Conservation (phyloP, 1,140 invertebrate genomes). For the Dendrolimus punctatus region DNA sequence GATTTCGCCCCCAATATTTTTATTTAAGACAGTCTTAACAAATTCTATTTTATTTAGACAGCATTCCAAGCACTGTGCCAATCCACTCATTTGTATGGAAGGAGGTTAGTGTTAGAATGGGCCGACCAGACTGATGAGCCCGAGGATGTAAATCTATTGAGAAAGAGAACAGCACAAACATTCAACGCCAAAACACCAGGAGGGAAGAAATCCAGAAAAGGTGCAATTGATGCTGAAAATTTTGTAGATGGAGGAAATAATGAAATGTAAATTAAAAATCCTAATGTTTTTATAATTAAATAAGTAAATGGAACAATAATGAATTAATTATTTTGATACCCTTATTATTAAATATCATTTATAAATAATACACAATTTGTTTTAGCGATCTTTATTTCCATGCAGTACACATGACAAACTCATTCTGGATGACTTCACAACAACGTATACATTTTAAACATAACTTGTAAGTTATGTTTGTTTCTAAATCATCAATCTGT, state of each 20-base stretch:
- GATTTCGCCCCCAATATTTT: too few species aligned
- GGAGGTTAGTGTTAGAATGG: constrained; percentile 97
- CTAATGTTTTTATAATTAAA: neutral
- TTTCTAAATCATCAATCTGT: too few species aligned
- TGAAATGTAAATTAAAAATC: constrained; percentile 12
- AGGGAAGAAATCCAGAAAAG: constrained; percentile 71
- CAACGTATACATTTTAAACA: neutral
- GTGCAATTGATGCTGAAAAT: constrained; percentile 67
- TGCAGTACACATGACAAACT: too few species aligned
- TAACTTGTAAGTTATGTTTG: neutral
- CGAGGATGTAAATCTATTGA: constrained; percentile 84
- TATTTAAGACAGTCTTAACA: neutral
- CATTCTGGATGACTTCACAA: too few species aligned
- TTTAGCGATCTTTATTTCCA: too few species aligned
- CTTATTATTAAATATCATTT: too few species aligned
- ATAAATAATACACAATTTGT: too few species aligned
- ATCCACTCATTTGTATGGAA: constrained; percentile 97
- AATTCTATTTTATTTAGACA: constrained; percentile 72
- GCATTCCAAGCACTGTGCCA: constrained; percentile 94
- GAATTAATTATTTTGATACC: too few species aligned
- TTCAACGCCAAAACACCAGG: constrained; percentile 70
- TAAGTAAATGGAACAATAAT: too few species aligned
- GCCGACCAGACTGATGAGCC: constrained; percentile 86
- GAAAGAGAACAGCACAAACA: constrained; percentile 87
- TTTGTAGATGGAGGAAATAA: constrained; percentile 49